Evolutionary conservation across 2,113 vertebrate genomes (phyloP).

Genomic region (Hippoglossus stenolepis): DNA sequence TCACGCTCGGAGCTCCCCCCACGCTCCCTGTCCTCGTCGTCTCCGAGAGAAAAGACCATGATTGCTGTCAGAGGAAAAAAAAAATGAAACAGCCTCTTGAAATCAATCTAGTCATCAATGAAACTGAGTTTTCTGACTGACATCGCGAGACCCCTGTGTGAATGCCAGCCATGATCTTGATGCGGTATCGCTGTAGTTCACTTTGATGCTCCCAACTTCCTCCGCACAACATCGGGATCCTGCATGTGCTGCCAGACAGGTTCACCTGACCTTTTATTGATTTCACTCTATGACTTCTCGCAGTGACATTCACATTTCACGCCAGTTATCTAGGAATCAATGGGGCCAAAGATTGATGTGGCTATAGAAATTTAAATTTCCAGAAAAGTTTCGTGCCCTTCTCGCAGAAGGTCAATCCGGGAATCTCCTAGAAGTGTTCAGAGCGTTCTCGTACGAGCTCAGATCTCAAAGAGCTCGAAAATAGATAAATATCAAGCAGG

Average conservation of each 20-base stretch:
- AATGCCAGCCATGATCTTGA: slow-evolving; percentile 73
- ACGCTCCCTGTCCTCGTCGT: slow-evolving; percentile 5
- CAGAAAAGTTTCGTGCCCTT: slow-evolving; percentile 67
- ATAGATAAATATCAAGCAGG: slow-evolving; percentile 15
- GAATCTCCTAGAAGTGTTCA: slow-evolving; percentile 17
- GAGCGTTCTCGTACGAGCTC: slow-evolving; percentile 14
- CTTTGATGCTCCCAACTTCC: slow-evolving; percentile 80
- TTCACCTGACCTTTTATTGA: slow-evolving; percentile 84
- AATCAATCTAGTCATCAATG: slow-evolving; percentile 79
- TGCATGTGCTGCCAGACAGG: slow-evolving; percentile 63
- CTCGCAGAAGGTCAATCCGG: slow-evolving; percentile 66
- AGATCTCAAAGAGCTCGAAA: not conserved
- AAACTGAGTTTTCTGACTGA: slow-evolving; percentile 71
- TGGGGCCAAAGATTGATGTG: slow-evolving; percentile 79
- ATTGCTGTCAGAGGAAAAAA: slow-evolving; percentile 54
- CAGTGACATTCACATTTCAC: slow-evolving; percentile 85
- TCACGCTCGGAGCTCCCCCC: not conserved
- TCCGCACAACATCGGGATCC: slow-evolving; percentile 49
- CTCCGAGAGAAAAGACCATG: slow-evolving; percentile 60
- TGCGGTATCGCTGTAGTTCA: slow-evolving; percentile 67
- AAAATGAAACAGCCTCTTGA: slow-evolving; percentile 68
- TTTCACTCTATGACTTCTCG: slow-evolving; percentile 79
- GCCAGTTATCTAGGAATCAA: slow-evolving; percentile 81
- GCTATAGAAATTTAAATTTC: slow-evolving; percentile 79
- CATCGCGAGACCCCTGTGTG: slow-evolving; percentile 66